phyloP scores from a whole-genome alignment of 2,888 invertebrate genomes.

The Mythimna impura region DNA sequence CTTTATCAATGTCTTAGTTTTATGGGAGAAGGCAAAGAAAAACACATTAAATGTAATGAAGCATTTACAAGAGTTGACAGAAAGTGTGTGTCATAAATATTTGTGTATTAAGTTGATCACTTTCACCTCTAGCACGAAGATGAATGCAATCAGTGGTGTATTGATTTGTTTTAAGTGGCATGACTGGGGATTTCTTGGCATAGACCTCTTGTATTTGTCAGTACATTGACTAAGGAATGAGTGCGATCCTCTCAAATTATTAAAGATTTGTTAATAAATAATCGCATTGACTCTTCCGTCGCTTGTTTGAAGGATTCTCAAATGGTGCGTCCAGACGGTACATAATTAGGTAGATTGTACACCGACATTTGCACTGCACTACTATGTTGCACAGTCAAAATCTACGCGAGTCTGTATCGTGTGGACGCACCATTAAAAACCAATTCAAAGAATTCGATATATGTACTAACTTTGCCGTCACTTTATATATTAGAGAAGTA shows the following conservation, averaged over 20 bases:
- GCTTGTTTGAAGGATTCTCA: too few relatives aligned
- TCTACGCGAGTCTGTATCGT: too few relatives aligned
- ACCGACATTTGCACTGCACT: too few relatives aligned
- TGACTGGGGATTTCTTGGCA: slow-evolving; percentile 25
- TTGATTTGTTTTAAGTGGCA: slow-evolving; percentile 53
- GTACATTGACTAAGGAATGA: slow-evolving; percentile 1
- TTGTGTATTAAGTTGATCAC: slow-evolving; percentile 53
- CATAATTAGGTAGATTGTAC: too few relatives aligned
- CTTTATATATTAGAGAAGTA: too few relatives aligned
- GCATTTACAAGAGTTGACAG: slow-evolving; percentile 54
- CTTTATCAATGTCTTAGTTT: slow-evolving; percentile 53
- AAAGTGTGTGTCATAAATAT: slow-evolving; percentile 51
- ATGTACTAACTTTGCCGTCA: too few relatives aligned
- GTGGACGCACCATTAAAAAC: too few relatives aligned
- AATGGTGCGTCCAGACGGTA: too few relatives aligned
- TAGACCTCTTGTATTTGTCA: slow-evolving; percentile 5
- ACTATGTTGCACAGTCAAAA: too few relatives aligned
- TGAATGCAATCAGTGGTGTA: slow-evolving; percentile 44
- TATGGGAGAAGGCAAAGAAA: slow-evolving; percentile 60
- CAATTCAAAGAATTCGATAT: too few relatives aligned
- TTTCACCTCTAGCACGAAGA: slow-evolving; percentile 43
- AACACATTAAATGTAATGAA: slow-evolving; percentile 59
- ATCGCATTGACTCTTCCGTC: too few relatives aligned
- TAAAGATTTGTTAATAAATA: not conserved
- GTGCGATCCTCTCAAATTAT: not conserved